Evolutionary conservation across 1,140 invertebrate genomes (phyloP).

Genomic region (Medauroidea extradentata): DNA sequence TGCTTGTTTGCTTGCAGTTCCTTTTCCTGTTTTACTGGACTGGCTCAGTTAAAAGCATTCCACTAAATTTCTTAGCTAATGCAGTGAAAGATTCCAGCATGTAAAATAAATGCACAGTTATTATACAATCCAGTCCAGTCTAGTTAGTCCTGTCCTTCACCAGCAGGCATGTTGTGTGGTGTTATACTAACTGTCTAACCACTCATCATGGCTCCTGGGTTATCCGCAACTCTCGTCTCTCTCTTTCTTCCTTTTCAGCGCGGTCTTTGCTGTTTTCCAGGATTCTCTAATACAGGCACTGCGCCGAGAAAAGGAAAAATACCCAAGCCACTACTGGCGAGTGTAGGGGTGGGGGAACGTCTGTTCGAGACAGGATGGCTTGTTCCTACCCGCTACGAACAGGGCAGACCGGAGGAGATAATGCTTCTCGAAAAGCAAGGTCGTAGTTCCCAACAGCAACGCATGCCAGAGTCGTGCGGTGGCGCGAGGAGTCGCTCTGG

Average conservation of each 20-base stretch:
- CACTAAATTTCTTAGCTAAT: too few relatives aligned
- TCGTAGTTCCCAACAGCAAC: slow-evolving; percentile 65
- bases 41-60: too few relatives aligned
- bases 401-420: slow-evolving; percentile 58
- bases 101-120: too few relatives aligned
- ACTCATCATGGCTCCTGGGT: slow-evolving; percentile 40
- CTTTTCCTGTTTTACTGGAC: too few relatives aligned
- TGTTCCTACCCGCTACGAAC: slow-evolving; percentile 43
- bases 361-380: slow-evolving; percentile 24
- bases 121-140: too few relatives aligned
- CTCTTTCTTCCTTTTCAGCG: slow-evolving; percentile 59
- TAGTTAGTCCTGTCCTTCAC: too few relatives aligned
- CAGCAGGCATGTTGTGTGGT: slow-evolving; percentile 27
- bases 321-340: slow-evolving; percentile 73
- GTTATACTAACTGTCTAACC: slow-evolving; percentile 44
- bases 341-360: slow-evolving; percentile 52
- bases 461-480: slow-evolving; percentile 52
- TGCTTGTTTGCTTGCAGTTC: too few relatives aligned
- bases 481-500: slow-evolving; percentile 45
- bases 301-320: slow-evolving; percentile 76
- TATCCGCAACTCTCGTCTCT: slow-evolving; percentile 48
- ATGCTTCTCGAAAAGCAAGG: slow-evolving; percentile 71
- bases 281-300: slow-evolving; percentile 77
- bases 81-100: too few relatives aligned
- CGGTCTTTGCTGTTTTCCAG: slow-evolving; percentile 81